Evolutionary conservation across 1,140 invertebrate species (phyloP).

Genomic region (Daktulosphaira vitifoliae): DNA sequence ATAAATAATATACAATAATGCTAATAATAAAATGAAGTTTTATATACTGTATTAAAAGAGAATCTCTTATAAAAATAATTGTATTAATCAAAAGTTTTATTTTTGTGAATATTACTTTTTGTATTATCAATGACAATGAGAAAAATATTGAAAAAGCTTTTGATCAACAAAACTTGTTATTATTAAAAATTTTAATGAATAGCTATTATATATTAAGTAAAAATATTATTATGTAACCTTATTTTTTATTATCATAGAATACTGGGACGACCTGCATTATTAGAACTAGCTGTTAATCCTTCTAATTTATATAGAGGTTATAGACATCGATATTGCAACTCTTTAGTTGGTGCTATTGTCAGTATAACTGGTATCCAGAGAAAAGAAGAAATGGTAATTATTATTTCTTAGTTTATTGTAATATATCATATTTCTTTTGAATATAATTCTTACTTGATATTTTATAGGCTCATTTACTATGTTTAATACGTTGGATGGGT

Average conservation of each 20-base stretch:
- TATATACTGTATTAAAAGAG: too few species aligned
- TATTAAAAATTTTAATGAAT: too few species aligned
- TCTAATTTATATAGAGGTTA: constrained; percentile 40
- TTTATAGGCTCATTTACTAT: constrained; percentile 53
- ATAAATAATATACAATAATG: too few species aligned
- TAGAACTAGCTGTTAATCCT: constrained; percentile 61
- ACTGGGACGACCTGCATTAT: constrained; percentile 53
- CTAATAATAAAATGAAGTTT: too few species aligned
- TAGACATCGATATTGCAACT: constrained; percentile 55
- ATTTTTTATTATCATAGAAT: constrained; percentile 35
- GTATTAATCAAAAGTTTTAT: too few species aligned
- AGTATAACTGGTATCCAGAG: constrained; percentile 84
- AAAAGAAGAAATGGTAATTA: constrained; percentile 73
- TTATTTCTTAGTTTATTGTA: not conserved
- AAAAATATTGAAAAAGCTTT: too few species aligned
- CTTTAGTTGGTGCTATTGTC: constrained; percentile 75
- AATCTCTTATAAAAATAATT: too few species aligned
- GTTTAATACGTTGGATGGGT: constrained; percentile 81
- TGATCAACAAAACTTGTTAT: too few species aligned
- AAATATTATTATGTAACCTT: too few species aligned
- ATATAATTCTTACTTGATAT: constrained; percentile 19
- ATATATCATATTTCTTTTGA: constrained; percentile 30
- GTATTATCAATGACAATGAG: too few species aligned
- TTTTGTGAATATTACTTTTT: too few species aligned
- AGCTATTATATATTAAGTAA: too few species aligned